A percentile compares a stretch with the other conserved stretches of the same genome.
These are phyloP conservation scores for Euzophera pinguis DNA, from an alignment of 2,888 invertebrate species.

Conservation along the genomic window DNA sequence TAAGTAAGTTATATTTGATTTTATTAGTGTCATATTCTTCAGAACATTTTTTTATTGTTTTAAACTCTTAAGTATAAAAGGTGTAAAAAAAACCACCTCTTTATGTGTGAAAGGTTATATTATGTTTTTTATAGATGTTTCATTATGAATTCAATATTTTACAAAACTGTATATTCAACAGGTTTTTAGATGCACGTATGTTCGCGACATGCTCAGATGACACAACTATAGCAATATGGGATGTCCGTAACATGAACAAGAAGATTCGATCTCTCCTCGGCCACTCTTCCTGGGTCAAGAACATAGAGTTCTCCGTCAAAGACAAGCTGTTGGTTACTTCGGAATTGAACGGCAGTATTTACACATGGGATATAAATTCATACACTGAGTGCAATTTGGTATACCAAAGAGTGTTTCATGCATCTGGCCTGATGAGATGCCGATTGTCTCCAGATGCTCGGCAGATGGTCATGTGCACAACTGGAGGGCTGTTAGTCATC, in stretches of 20 bases:
- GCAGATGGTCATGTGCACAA: slow-evolving; percentile 94
- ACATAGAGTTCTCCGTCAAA: slow-evolving; percentile 93
- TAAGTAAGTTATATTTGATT: slow-evolving; percentile 81
- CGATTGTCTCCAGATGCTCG: slow-evolving; percentile 91
- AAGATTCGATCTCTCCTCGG: slow-evolving; percentile 89
- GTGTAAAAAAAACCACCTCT: no score
- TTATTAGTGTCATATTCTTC: not conserved
- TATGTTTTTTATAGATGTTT: no score
- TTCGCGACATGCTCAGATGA: slow-evolving; percentile 98
- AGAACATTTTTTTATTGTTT: no score
- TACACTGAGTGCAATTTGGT: slow-evolving; percentile 88
- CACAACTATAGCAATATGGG: slow-evolving; percentile 95
- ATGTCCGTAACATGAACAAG: slow-evolving; percentile 89
- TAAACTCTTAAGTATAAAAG: no score
- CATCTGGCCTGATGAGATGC: slow-evolving; percentile 92
- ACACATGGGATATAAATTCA: slow-evolving; percentile 96
- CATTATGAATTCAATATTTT: not conserved
- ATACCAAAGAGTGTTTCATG: slow-evolving; percentile 91
- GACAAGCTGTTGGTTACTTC: slow-evolving; percentile 93
- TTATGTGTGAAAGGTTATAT: no score
- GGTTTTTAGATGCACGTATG: slow-evolving; percentile 91
- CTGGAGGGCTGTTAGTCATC: slow-evolving; percentile 93
- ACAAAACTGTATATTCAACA: no score
- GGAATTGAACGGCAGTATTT: slow-evolving; percentile 95
- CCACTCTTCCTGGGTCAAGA: slow-evolving; percentile 97